Conservation (phyloP, 2,797 vertebrate genomes). For the Craterocephalus amniculus region DNA sequence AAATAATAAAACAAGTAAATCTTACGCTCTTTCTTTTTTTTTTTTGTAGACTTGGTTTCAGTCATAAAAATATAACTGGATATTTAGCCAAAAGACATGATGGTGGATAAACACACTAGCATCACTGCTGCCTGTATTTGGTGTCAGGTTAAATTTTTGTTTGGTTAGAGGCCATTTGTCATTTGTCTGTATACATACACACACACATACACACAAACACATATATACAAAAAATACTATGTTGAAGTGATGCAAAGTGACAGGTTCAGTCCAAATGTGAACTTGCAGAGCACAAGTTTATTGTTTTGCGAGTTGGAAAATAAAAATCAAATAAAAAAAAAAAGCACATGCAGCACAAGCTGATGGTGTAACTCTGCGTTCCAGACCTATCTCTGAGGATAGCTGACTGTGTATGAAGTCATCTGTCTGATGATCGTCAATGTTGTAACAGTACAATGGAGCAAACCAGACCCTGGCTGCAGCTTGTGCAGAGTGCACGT, state of each 20-base stretch:
- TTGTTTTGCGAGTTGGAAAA: not conserved
- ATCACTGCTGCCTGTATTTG: constrained; percentile 6
- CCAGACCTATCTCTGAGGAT: not conserved
- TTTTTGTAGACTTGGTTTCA: not conserved
- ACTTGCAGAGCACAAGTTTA: not conserved
- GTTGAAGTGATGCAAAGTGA: constrained; percentile 31
- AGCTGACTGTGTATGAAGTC: not conserved
- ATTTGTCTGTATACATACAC: constrained; percentile 25
- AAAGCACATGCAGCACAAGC: not conserved
- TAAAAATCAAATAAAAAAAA: not conserved
- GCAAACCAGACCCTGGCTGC: not conserved
- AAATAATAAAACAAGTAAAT: constrained; percentile 3
- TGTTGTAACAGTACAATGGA: constrained; percentile 33
- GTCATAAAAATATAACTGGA: not conserved
- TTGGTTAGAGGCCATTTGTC: constrained; percentile 33
- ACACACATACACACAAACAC: not conserved
- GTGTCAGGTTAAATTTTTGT: constrained; percentile 9
- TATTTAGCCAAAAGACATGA: not conserved
- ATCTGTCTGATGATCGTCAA: constrained; percentile 30
- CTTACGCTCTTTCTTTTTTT: not conserved
- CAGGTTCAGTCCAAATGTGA: constrained; percentile 7
- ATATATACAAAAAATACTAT: not conserved
- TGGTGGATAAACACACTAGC: not conserved
- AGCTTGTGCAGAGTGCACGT: constrained; percentile 28
- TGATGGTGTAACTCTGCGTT: not conserved